Evolutionary conservation across 2,113 vertebrate species (phyloP).

Genomic region (Amphiprion percula): DNA sequence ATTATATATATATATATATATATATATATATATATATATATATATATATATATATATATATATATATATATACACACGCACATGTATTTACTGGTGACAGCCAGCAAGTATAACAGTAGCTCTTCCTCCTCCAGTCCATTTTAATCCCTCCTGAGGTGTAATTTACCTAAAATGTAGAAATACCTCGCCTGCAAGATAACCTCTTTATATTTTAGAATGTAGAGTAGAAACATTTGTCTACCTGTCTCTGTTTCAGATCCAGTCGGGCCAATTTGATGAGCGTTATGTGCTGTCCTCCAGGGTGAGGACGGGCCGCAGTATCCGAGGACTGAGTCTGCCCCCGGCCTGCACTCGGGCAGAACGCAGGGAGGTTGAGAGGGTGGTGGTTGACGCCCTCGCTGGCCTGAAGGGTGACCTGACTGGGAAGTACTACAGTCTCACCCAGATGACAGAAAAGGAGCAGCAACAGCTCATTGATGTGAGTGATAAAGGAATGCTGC

Average conservation of each 20-base stretch:
- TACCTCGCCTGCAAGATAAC: too few species aligned
- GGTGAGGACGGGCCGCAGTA: conserved; percentile 88
- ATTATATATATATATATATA: too few species aligned
- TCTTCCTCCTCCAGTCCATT: too few species aligned
- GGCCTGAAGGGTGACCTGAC: conserved; percentile 79
- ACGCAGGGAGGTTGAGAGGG: conserved; percentile 84
- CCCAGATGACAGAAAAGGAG: conserved; percentile 82
- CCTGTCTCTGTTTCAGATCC: conserved; percentile 81
- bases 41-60: too few species aligned
- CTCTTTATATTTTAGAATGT: too few species aligned
- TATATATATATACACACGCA: too few species aligned
- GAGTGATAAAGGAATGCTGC: conserved; percentile 13
- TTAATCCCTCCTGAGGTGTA: not conserved
- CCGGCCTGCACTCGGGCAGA: conserved; percentile 84
- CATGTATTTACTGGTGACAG: too few species aligned
- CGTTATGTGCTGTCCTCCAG: conserved; percentile 96
- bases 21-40: too few species aligned
- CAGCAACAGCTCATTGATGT: conserved; percentile 87
- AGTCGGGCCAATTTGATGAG: conserved; percentile 92
- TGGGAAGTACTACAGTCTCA: conserved; percentile 83
- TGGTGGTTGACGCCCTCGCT: conserved; percentile 82
- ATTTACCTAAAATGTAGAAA: too few species aligned
- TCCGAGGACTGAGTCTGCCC: conserved; percentile 83
- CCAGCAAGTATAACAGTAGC: too few species aligned
- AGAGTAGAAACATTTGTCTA: not conserved